phyloP scores from a whole-genome alignment of 2,113 vertebrate species.

The Herpailurus yagouaroundi region DNA sequence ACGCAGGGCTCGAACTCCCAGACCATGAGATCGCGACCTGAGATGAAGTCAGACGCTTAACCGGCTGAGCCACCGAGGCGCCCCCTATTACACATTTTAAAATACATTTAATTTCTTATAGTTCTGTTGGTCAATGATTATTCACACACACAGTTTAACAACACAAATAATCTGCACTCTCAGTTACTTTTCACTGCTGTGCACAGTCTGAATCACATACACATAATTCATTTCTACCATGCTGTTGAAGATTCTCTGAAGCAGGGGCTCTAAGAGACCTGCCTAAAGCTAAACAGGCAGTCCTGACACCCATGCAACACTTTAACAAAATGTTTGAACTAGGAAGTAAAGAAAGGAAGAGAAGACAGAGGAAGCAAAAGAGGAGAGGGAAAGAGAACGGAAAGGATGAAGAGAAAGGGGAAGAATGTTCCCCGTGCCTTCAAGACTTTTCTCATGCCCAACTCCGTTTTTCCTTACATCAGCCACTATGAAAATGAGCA shows the following conservation, averaged over 20 bases:
- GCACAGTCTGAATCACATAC: not conserved
- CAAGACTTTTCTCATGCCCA: not conserved
- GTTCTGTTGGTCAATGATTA: not conserved
- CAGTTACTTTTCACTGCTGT: not conserved
- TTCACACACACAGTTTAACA: not conserved
- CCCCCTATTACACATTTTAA: not conserved
- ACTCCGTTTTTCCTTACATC: not conserved
- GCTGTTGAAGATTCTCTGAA: not conserved
- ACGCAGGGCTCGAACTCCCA: too few relatives aligned
- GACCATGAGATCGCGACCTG: too few relatives aligned
- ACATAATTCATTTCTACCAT: not conserved
- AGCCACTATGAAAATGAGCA: not conserved
- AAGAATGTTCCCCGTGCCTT: not conserved
- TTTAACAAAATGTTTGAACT: not conserved
- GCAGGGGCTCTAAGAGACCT: not conserved
- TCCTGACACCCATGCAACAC: not conserved
- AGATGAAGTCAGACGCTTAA: too few relatives aligned
- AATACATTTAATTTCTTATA: not conserved
- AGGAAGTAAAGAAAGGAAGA: not conserved
- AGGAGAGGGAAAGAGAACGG: too few relatives aligned
- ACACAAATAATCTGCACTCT: not conserved
- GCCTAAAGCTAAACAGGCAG: not conserved
- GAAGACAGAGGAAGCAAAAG: not conserved
- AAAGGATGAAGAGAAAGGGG: not conserved
- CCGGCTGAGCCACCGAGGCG: too few relatives aligned